phyloP scores from a whole-genome alignment of 2,113 vertebrate genomes.

The Scalopus aquaticus region DNA sequence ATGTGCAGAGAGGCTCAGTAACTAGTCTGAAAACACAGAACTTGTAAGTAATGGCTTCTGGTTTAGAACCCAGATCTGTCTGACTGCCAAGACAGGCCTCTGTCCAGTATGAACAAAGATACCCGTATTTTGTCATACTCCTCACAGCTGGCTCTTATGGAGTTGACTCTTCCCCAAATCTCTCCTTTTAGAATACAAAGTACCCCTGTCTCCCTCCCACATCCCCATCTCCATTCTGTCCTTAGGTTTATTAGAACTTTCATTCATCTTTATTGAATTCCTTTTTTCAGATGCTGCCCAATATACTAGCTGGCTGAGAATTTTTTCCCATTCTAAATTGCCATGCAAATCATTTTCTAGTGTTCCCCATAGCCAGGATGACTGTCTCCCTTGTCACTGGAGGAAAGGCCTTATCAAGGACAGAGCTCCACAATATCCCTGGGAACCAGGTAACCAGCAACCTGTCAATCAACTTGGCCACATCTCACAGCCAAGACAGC shows the following conservation, averaged over 20 bases:
- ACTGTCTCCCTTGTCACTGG: neutral
- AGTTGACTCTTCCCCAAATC: neutral
- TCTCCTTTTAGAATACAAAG: neutral
- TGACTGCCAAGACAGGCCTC: neutral
- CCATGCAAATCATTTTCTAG: slow-evolving; percentile 3
- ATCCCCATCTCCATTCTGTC: neutral
- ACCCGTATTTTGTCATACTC: neutral
- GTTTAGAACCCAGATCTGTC: neutral
- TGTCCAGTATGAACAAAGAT: neutral
- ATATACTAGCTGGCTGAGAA: neutral
- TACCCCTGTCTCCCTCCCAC: neutral
- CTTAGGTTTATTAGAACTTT: slow-evolving; percentile 17
- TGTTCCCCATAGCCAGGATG: neutral
- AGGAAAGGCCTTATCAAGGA: neutral
- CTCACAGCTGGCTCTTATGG: neutral
- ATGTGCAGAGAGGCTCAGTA: neutral
- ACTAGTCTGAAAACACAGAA: neutral
- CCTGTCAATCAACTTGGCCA: neutral
- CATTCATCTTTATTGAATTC: slow-evolving; percentile 18
- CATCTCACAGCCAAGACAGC: neutral
- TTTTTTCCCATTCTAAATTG: neutral
- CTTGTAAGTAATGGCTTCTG: neutral
- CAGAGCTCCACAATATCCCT: neutral
- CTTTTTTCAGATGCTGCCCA: slow-evolving; percentile 13
- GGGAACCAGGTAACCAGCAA: neutral